Conservation (phyloP, 2,797 vertebrate genomes). For the Lacerta agilis region DNA sequence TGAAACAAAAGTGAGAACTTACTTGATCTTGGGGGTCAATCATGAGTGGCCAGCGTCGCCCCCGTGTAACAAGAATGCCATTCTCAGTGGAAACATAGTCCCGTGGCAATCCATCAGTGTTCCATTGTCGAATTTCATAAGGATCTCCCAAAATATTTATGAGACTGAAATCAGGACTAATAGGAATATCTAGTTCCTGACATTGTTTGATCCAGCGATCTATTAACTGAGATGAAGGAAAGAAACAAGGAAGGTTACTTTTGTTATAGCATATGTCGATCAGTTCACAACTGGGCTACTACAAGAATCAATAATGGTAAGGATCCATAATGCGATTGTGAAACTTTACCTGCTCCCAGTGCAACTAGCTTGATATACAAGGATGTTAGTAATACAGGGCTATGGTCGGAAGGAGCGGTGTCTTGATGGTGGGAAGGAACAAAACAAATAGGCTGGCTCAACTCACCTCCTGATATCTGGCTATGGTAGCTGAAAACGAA, state of each 20-base stretch:
- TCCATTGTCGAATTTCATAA: slow-evolving; percentile 89
- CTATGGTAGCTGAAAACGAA: not conserved
- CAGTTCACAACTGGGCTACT: not conserved
- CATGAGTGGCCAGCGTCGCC: slow-evolving; percentile 88
- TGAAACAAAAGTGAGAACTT: not conserved
- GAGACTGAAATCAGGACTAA: slow-evolving; percentile 86
- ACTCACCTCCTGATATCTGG: not conserved
- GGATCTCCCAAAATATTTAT: slow-evolving; percentile 85
- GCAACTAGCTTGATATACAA: not conserved
- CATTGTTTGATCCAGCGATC: slow-evolving; percentile 86
- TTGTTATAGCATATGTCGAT: not conserved
- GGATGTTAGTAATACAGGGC: not conserved
- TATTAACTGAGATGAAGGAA: slow-evolving; percentile 77
- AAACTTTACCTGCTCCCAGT: not conserved
- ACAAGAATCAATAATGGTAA: not conserved
- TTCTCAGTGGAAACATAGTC: slow-evolving; percentile 88
- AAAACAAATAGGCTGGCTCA: not conserved
- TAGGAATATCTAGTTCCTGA: slow-evolving; percentile 83
- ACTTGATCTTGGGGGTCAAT: slow-evolving; percentile 92
- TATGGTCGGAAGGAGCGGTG: not conserved
- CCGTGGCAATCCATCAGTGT: slow-evolving; percentile 84
- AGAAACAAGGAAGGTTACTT: slow-evolving; percentile 1
- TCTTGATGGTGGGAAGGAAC: not conserved
- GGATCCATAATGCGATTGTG: not conserved
- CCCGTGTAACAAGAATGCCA: slow-evolving; percentile 86